Base-by-base conservation (phyloP, 1,140 invertebrate species). In the Chelonus insularis region DNA sequence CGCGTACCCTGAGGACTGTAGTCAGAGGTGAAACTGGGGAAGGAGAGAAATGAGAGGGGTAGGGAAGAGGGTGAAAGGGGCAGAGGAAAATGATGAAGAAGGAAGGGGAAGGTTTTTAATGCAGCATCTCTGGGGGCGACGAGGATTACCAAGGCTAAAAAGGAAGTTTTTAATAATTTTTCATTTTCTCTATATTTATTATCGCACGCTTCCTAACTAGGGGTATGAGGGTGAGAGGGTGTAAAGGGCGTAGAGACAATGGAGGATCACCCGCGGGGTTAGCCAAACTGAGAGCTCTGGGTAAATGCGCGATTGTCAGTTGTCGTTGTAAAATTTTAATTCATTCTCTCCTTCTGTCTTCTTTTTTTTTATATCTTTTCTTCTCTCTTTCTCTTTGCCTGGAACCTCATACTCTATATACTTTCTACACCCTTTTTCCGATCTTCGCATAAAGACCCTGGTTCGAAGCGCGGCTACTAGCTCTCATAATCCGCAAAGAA, bases 141-240 rank as follows among this genome's bases (percentile, higher is more conserved):
- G 72, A 76, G 77, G 77, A 81, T 80, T 80, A 78, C 78, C 72
- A 73, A 75, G 76, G 77, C 75, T 78, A 80, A 82, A 82, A 82
- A 80, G 78, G 77, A 81, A 81, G 78, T 81, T 81, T 81, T 80
- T 81, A 79, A 81, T 82, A 80, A 82, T 82, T 81, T 82, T 82
- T 80, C 78, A 82, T 82, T 81, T 80, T 81, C 78, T 78, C 78
- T 79, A 80, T 81, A 82, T 80, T 82, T 81, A 81, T 82, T 82
- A 81, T 82, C 77, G 73, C 71, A 73, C 77, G 74, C 76, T 79
- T 80, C 76, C 79, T 79, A 79, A 78, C 79, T 14, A 58, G 48
- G 8, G 55, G 8, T 66, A 66, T 69, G 73, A 63, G 65, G 56
- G 45, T 18, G 2, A 50, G 57, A 36, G 37, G 23, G 25, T 12